phyloP scores from a whole-genome alignment of 2,797 vertebrate species.

The Prionace glauca region DNA sequence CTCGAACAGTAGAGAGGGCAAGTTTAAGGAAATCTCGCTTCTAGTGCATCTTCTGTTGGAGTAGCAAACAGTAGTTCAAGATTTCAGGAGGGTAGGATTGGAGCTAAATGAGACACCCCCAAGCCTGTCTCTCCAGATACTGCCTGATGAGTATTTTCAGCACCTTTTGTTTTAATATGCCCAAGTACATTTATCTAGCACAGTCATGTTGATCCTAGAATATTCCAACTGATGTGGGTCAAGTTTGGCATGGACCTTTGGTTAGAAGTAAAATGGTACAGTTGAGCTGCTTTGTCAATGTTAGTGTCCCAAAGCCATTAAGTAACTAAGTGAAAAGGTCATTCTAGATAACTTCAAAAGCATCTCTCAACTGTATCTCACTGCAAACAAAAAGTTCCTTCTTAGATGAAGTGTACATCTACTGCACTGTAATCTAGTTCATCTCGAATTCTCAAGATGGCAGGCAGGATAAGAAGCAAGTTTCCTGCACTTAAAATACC shows the following conservation, averaged over 20 bases:
- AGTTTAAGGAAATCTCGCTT: neutral
- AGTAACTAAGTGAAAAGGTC: neutral
- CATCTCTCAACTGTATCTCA: neutral
- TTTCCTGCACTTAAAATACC: neutral
- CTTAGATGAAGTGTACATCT: neutral
- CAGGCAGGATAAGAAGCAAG: neutral
- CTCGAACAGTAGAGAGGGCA: neutral
- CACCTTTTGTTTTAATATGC: no score
- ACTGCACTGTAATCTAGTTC: neutral
- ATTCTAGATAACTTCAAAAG: neutral
- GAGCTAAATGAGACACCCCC: neutral
- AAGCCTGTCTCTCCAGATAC: neutral
- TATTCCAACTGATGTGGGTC: neutral
- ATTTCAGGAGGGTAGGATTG: neutral
- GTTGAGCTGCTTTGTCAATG: neutral
- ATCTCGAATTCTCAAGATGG: neutral
- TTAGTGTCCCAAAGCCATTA: no score
- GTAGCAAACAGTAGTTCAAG: neutral
- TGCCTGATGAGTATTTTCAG: no score
- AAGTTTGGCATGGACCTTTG: neutral
- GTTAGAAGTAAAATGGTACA: neutral
- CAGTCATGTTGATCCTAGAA: neutral
- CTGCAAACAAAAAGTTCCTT: no score
- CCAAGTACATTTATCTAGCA: no score
- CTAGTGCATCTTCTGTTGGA: neutral